phyloP scores from a whole-genome alignment of 2,797 vertebrate species.

The Pangasius krempfi region DNA sequence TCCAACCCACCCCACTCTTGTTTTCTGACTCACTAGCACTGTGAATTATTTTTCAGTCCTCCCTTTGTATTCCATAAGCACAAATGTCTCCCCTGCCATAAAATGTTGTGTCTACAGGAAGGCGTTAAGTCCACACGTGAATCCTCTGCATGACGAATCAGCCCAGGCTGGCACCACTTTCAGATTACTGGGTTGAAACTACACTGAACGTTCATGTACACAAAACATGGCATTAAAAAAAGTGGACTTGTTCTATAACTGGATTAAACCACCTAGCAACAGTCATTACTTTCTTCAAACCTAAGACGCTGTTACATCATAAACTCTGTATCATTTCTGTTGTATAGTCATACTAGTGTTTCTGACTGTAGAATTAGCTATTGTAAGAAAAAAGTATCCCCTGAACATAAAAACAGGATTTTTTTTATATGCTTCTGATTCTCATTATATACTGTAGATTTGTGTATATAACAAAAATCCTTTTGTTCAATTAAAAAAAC shows the following conservation, averaged over 20 bases:
- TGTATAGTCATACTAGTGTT: not conserved
- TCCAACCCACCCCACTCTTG: not conserved
- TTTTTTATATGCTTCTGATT: not conserved
- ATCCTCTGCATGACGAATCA: conserved; percentile 13
- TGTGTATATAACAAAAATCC: not conserved
- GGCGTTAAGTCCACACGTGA: not conserved
- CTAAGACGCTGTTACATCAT: not conserved
- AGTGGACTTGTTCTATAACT: conserved; percentile 1
- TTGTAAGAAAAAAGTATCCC: not conserved
- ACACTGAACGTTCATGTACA: conserved; percentile 24
- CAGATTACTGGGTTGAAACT: not conserved
- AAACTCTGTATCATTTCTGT: not conserved
- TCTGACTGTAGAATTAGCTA: not conserved
- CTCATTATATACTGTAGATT: not conserved
- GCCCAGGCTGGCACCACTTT: not conserved
- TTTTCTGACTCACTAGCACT: conserved; percentile 34
- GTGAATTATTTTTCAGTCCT: conserved; percentile 30
- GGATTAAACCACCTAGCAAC: conserved; percentile 13
- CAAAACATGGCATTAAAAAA: not conserved
- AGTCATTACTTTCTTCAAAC: not conserved
- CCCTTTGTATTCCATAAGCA: conserved; percentile 32
- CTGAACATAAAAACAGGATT: not conserved
- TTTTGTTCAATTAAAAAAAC: not conserved
- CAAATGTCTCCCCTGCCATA: conserved; percentile 15
- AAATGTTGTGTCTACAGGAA: conserved; percentile 28